Evolutionary conservation across 2,797 vertebrate species (phyloP).

Genomic region (Ibycter americanus): DNA sequence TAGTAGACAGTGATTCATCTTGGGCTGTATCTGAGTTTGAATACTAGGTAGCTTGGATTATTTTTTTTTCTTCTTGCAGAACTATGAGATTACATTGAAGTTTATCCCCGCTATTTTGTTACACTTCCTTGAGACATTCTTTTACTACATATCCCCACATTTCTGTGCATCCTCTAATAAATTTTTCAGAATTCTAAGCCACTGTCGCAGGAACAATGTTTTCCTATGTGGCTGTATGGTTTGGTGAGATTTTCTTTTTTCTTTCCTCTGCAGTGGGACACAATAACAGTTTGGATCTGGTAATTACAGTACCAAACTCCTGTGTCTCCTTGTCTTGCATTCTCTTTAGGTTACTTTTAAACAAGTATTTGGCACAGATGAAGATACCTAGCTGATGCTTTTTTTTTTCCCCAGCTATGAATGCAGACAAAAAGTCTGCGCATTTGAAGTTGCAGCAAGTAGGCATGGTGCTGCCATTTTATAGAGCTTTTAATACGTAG

Average conservation of each 20-base stretch:
- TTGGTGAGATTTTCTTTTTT: background rate
- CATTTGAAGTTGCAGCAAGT: background rate
- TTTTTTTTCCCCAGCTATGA: background rate
- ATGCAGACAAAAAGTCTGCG: background rate
- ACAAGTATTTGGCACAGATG: background rate
- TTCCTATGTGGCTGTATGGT: background rate
- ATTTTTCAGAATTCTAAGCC: background rate
- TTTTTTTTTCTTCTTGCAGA: background rate
- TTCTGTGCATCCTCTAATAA: background rate
- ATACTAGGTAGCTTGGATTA: background rate
- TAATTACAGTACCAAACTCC: background rate
- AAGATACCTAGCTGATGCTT: background rate
- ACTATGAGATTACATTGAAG: background rate
- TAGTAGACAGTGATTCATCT: background rate
- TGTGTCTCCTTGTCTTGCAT: background rate
- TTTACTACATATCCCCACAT: rapidly evolving
- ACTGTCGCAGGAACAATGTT: background rate
- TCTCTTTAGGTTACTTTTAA: background rate
- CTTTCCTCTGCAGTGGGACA: background rate
- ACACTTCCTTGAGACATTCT: rapidly evolving
- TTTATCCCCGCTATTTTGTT: background rate
- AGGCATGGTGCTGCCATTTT: background rate
- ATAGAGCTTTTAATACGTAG: background rate
- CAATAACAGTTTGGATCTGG: background rate
- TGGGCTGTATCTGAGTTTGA: background rate